Conservation (phyloP, 37 sponge, comb jelly and placozoan species). For the Haliclona indistincta region DNA sequence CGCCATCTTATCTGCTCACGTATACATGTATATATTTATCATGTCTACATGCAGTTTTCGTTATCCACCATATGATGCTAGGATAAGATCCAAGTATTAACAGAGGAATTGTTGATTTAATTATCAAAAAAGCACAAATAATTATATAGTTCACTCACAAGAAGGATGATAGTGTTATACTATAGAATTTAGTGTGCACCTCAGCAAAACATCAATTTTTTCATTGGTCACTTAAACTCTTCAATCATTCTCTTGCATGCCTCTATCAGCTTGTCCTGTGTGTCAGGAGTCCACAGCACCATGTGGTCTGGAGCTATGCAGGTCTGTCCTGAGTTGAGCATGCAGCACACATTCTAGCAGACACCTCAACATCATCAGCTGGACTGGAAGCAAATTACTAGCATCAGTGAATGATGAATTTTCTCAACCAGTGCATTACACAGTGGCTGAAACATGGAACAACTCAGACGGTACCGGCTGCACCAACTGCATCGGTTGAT, state of each 20-base stretch:
- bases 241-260: constrained; percentile 37
- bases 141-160: no score
- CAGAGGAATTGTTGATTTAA: no score
- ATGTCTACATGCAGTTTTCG: no score
- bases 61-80: no score
- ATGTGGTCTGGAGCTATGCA: constrained; percentile 94
- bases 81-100: no score
- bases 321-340: constrained; percentile 85
- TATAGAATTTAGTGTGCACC: no score
- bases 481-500: constrained; percentile 46
- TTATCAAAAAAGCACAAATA: no score
- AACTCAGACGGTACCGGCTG: constrained; percentile 17
- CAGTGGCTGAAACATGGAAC: not conserved
- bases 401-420: not conserved
- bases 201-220: no score
- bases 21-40: no score
- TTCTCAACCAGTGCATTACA: no score
- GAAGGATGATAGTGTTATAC: no score
- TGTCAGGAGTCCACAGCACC: constrained; percentile 68
- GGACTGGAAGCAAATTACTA: constrained; percentile 16
- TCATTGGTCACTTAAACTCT: constrained; percentile 67
- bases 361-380: constrained; percentile 67
- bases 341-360: constrained; percentile 79
- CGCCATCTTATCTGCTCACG: no score
- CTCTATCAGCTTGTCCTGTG: constrained; percentile 55